Evolutionary conservation across 1,140 invertebrate genomes (phyloP).

Genomic region (Caenorhabditis inopinata): DNA sequence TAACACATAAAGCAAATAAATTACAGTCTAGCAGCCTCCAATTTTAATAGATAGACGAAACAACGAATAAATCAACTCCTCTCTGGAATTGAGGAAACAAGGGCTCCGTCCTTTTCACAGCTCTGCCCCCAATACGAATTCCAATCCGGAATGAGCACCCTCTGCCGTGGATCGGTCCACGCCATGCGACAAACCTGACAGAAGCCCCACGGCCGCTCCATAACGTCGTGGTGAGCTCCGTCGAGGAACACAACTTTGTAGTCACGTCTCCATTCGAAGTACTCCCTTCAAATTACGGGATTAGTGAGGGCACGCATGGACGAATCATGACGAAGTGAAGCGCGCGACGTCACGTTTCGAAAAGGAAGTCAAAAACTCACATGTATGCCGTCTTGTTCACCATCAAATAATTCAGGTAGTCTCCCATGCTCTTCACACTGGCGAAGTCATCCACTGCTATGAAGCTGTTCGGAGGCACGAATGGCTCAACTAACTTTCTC

Average conservation of each 20-base stretch:
- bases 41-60: too few relatives aligned
- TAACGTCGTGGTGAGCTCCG: constrained; percentile 51
- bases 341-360: too few relatives aligned
- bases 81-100: constrained; percentile 17
- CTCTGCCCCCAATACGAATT: constrained; percentile 29
- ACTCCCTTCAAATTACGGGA: constrained; percentile 51
- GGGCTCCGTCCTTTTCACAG: constrained; percentile 43
- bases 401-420: constrained; percentile 55
- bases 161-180: constrained; percentile 24
- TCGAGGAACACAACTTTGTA: constrained; percentile 58
- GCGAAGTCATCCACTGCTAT: constrained; percentile 62
- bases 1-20: too few relatives aligned
- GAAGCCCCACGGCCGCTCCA: constrained; percentile 62
- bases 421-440: constrained; percentile 48
- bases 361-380: constrained; percentile 45
- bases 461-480: constrained; percentile 60
- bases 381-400: constrained; percentile 54
- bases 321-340: background rate
- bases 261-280: constrained; percentile 58
- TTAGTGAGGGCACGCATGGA: background rate
- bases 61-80: background rate
- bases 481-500: constrained; percentile 55
- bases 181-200: constrained; percentile 58
- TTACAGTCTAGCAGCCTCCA: too few relatives aligned
- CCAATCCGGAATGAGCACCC: constrained; percentile 36